phyloP scores from a whole-genome alignment of 1,140 invertebrate species.

The Drosophila eugracilis region DNA sequence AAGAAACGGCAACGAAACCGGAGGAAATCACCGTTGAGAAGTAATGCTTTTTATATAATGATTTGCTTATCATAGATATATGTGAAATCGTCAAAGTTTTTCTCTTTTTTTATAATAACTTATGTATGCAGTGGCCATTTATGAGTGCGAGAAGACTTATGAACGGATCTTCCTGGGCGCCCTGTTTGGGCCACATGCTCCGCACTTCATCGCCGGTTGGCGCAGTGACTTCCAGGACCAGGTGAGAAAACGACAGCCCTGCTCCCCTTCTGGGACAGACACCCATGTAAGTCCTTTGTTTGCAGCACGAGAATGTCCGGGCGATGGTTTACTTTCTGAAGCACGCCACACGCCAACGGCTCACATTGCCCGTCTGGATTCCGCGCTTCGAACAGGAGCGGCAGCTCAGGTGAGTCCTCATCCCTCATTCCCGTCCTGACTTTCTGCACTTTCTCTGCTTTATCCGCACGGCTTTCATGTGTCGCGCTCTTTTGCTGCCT shows the following conservation, averaged over 20 bases:
- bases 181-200: slow-evolving; percentile 91
- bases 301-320: slow-evolving; percentile 89
- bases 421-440: background rate
- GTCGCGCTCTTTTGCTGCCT: slow-evolving; percentile 35
- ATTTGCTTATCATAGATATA: background rate
- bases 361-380: slow-evolving; percentile 78
- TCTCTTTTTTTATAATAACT: no score
- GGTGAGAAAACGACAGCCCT: slow-evolving; percentile 50
- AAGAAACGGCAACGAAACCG: no score
- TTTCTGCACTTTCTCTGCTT: background rate
- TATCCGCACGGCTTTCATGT: slow-evolving; percentile 27
- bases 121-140: slow-evolving; percentile 89
- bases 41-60: background rate
- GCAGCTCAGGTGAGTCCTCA: slow-evolving; percentile 75
- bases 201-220: slow-evolving; percentile 92
- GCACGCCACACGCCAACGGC: slow-evolving; percentile 87
- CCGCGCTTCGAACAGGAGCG: slow-evolving; percentile 76
- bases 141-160: slow-evolving; percentile 91
- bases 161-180: slow-evolving; percentile 92
- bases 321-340: slow-evolving; percentile 91
- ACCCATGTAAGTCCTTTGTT: slow-evolving; percentile 29
- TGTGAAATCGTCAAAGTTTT: no score
- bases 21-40: no score
- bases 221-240: slow-evolving; percentile 91
- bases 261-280: background rate